These are phyloP conservation scores for Crypturellus tataupa DNA, from an alignment of 2,797 vertebrate genomes.

Conservation along the genomic window DNA sequence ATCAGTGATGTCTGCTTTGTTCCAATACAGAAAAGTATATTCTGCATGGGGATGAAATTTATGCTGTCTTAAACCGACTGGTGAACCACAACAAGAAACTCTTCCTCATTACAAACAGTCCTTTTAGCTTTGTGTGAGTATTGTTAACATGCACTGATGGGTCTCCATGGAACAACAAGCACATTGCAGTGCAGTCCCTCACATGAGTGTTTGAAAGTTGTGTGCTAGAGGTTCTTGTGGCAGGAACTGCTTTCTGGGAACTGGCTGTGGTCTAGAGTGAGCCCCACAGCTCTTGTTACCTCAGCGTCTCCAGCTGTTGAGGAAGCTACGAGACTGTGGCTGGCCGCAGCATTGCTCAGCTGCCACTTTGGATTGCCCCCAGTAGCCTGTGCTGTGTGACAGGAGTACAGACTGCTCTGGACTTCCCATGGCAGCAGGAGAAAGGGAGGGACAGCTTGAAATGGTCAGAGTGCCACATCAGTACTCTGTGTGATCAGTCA, in stretches of 20 bases:
- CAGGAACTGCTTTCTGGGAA: not conserved
- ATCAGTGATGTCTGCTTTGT: not conserved
- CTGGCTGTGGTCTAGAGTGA: not conserved
- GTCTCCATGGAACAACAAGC: not conserved
- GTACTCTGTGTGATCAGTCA: not conserved
- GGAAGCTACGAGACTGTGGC: not conserved
- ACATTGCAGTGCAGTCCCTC: not conserved
- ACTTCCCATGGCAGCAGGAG: not conserved
- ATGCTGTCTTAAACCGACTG: constrained; percentile 82
- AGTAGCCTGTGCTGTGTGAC: not conserved
- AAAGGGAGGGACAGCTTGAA: not conserved
- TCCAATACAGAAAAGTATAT: constrained; percentile 81
- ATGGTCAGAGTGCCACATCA: not conserved
- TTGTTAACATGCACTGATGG: not conserved
- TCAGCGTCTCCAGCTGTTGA: not conserved
- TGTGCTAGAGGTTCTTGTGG: not conserved
- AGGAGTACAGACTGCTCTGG: not conserved
- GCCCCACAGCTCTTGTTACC: not conserved
- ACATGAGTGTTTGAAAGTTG: not conserved
- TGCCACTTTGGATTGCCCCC: not conserved
- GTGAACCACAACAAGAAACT: constrained; percentile 85
- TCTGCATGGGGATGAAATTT: constrained; percentile 84
- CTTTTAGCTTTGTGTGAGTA: constrained; percentile 87
- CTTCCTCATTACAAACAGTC: constrained; percentile 88
- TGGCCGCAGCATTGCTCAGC: not conserved